Conservation (phyloP, 2,888 invertebrate genomes). For the Plebejus argus region DNA sequence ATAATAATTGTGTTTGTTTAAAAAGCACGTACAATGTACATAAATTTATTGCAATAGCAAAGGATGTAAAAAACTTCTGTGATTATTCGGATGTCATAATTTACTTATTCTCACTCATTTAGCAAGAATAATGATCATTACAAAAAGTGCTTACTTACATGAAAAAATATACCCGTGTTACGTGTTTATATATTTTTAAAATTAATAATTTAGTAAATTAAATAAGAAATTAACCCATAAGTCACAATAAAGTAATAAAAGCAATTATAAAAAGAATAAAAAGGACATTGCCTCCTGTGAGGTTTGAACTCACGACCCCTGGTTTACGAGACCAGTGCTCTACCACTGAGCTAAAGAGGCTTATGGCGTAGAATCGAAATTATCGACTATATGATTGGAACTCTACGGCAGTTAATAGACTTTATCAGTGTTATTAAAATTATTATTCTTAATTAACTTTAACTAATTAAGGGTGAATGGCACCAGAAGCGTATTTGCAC, state of each 20-base stretch:
- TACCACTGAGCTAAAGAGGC: conserved; percentile 91
- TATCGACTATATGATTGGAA: not conserved
- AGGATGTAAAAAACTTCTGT: not conserved
- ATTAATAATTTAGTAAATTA: too few relatives aligned
- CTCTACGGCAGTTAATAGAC: not conserved
- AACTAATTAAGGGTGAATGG: too few relatives aligned
- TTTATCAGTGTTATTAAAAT: not conserved
- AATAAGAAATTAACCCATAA: not conserved
- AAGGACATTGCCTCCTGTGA: conserved; percentile 62
- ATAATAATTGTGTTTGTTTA: too few relatives aligned
- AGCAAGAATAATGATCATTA: not conserved
- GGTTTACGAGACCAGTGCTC: conserved; percentile 92
- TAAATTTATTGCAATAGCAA: not conserved
- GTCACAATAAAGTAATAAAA: not conserved
- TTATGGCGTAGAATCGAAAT: conserved; percentile 47
- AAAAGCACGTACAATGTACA: too few relatives aligned
- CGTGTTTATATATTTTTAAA: too few relatives aligned
- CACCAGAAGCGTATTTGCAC: too few relatives aligned
- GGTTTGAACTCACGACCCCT: conserved; percentile 85
- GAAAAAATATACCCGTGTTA: too few relatives aligned
- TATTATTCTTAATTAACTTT: not conserved
- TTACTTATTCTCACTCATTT: not conserved
- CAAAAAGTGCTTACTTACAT: not conserved
- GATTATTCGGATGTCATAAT: not conserved
- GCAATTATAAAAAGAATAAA: not conserved